Percentiles rank a stretch among this genome's conserved stretches.
phyloP scores from a whole-genome alignment of 2,888 invertebrate genomes.

The Venustoraphidia nigricollis region DNA sequence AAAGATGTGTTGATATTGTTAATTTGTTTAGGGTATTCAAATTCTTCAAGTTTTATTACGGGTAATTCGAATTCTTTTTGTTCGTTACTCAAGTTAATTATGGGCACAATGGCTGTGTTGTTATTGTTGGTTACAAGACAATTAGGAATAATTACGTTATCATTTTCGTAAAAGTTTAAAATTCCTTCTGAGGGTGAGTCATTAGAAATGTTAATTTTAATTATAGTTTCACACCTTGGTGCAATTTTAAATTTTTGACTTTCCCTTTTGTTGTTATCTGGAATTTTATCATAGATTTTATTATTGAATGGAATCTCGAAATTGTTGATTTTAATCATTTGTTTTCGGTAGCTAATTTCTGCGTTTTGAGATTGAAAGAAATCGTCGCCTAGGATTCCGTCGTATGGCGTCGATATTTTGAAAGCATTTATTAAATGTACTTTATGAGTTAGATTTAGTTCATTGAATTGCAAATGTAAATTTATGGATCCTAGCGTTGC shows the following conservation, averaged over 20 bases:
- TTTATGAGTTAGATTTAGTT: constrained; percentile 4
- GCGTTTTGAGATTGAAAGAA: constrained; percentile 9
- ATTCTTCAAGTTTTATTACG: too few relatives aligned
- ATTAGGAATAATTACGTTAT: too few relatives aligned
- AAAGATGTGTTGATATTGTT: neutral
- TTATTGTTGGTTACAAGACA: too few relatives aligned
- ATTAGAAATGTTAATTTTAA: constrained; percentile 10
- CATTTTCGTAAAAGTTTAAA: too few relatives aligned
- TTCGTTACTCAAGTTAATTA: too few relatives aligned
- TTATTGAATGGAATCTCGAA: constrained; percentile 5
- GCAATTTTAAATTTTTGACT: constrained; percentile 1
- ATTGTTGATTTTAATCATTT: constrained; percentile 5
- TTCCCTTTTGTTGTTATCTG: too few relatives aligned
- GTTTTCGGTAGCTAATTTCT: constrained; percentile 8
- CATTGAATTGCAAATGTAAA: constrained; percentile 4
- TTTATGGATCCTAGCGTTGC: constrained; percentile 6
- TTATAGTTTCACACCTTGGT: constrained; percentile 12
- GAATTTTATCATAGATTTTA: neutral
- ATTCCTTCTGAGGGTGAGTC: too few relatives aligned
- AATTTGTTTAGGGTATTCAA: neutral
- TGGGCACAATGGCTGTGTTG: too few relatives aligned
- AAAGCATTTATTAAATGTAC: constrained; percentile 7
- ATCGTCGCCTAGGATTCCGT: constrained; percentile 14
- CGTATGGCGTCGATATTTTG: constrained; percentile 9
- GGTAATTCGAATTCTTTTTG: too few relatives aligned